A percentile compares a stretch with the other conserved stretches of the same genome.
These are phyloP conservation scores for Pogonophryne albipinna DNA, from an alignment of 2,797 vertebrate species.

Conservation along the genomic window DNA sequence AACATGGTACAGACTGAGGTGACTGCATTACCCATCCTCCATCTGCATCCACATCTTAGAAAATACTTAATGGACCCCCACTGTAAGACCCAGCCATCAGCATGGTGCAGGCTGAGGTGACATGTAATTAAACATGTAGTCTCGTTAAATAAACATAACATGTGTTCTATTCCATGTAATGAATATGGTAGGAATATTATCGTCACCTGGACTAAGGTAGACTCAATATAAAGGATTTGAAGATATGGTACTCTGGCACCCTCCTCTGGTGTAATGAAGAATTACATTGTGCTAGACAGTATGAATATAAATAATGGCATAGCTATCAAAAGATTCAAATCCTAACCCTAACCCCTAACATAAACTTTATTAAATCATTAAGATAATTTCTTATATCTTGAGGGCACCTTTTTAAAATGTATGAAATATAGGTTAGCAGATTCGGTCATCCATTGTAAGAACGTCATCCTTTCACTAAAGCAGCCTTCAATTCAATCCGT, in stretches of 20 bases:
- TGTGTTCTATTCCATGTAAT: neutral
- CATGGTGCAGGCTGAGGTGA: constrained; percentile 64
- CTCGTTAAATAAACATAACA: neutral
- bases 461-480: constrained; percentile 6
- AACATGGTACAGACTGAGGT: constrained; percentile 97
- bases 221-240: neutral
- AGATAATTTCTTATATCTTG: no score
- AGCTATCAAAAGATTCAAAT: no score
- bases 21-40: constrained; percentile 83
- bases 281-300: neutral
- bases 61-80: constrained; percentile 20
- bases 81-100: constrained; percentile 33
- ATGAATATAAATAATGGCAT: no score
- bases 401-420: no score
- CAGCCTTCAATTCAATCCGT: constrained; percentile 9
- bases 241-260: constrained; percentile 10
- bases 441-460: neutral
- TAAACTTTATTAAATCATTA: no score
- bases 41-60: constrained; percentile 75
- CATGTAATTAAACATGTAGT: constrained; percentile 41
- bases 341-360: no score
- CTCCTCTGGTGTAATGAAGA: constrained; percentile 10
- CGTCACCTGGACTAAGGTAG: neutral
- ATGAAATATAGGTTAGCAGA: no score
- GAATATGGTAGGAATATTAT: neutral